A percentile compares a stretch with the other conserved stretches of the same genome.
Evolutionary conservation across 2,113 vertebrate species (phyloP).

Genomic region (Hypocryptadius cinnamomeus): DNA sequence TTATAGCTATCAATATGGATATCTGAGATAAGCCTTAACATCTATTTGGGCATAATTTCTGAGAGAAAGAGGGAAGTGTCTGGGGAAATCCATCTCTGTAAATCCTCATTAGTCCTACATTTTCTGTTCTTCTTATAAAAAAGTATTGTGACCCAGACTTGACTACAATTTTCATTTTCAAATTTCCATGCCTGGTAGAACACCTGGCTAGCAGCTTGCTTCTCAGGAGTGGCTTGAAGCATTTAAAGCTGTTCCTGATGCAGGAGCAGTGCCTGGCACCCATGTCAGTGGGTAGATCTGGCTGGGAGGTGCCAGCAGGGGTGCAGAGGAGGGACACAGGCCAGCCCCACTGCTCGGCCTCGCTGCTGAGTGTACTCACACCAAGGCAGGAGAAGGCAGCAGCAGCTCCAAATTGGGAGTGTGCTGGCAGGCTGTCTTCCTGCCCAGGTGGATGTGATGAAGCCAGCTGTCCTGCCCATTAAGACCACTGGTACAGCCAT

Average conservation of each 20-base stretch:
- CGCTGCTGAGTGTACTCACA: rapidly evolving
- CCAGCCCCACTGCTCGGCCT: rapidly evolving
- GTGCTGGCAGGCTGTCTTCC: not conserved
- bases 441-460: not conserved
- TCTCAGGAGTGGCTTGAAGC: not conserved
- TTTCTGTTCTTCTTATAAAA: not conserved
- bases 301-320: not conserved
- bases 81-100: not conserved
- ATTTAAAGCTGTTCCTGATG: not conserved
- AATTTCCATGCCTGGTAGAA: not conserved
- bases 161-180: not conserved
- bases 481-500: not conserved
- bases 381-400: not conserved
- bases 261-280: not conserved
- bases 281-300: not conserved
- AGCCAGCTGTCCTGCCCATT: not conserved
- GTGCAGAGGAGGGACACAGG: not conserved
- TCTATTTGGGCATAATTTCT: not conserved
- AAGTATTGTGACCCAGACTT: not conserved
- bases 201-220: not conserved
- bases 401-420: not conserved
- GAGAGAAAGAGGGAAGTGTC: not conserved
- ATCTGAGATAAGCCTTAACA: not conserved
- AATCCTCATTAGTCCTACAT: not conserved
- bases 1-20: not conserved